A percentile compares a stretch with the other conserved stretches of the same genome.
Evolutionary conservation across 2,113 vertebrate genomes (phyloP).

Genomic region (Xiphophorus couchianus): DNA sequence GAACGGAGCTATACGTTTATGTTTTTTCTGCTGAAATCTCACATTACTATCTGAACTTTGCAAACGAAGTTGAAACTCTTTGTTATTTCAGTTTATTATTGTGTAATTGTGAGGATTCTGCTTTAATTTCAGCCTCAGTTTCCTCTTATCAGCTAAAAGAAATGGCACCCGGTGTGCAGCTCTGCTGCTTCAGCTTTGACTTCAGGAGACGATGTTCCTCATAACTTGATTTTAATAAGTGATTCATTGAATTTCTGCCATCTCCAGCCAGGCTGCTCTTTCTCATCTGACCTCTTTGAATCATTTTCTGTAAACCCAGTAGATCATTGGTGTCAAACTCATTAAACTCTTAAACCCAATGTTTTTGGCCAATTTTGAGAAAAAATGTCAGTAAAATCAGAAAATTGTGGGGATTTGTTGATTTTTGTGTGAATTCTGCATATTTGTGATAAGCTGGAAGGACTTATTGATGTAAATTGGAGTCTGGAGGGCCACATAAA

Average conservation of each 20-base stretch:
- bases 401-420: too few species aligned
- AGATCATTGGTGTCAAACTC: too few species aligned
- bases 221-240: neutral
- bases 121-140: neutral
- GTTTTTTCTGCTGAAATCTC: neutral
- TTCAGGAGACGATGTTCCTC: neutral
- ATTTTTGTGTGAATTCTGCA: too few species aligned
- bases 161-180: neutral
- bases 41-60: neutral
- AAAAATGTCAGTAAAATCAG: too few species aligned
- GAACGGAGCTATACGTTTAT: neutral
- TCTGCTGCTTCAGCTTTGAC: neutral
- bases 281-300: neutral
- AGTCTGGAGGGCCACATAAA: too few species aligned
- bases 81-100: neutral
- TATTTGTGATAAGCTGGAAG: too few species aligned
- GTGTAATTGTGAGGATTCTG: neutral
- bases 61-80: too few species aligned
- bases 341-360: too few species aligned
- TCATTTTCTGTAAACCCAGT: too few species aligned
- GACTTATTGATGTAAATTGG: too few species aligned
- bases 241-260: neutral
- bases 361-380: too few species aligned
- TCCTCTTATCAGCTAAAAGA: neutral
- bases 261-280: too few species aligned